Conservation (phyloP, 30 jellyfish, hydroid and myxozoan genomes). For the Cassiopea andromeda region DNA sequence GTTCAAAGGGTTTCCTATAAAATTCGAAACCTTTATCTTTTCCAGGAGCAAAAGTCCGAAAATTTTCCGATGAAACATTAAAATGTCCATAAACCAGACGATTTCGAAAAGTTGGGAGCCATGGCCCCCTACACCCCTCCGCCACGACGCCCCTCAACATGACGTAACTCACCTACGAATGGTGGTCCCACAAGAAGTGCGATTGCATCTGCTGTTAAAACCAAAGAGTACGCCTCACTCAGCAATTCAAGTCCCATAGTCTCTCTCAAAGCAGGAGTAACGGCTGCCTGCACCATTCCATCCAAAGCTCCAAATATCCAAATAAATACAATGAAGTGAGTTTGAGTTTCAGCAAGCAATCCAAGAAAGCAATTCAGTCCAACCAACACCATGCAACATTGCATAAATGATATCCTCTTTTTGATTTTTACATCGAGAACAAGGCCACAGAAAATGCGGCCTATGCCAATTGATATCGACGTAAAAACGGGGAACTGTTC, state of each 20-base stretch:
- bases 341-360: conserved; percentile 28
- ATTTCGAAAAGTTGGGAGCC: no score
- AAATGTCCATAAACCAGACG: no score
- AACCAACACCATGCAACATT: conserved; percentile 8
- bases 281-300: conserved; percentile 31
- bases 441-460: conserved; percentile 49
- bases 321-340: conserved; percentile 47
- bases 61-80: no score
- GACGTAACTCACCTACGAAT: conserved; percentile 28
- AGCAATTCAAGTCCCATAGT: conserved; percentile 5
- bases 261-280: conserved; percentile 15
- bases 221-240: conserved; percentile 35
- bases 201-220: conserved; percentile 10
- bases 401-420: conserved; percentile 22
- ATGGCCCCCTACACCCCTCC: no score
- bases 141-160: no score
- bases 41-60: no score
- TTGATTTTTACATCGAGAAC: conserved; percentile 25
- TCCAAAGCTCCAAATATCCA: conserved; percentile 42
- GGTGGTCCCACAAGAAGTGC: conserved; percentile 67
- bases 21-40: no score
- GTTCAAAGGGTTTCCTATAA: no score
- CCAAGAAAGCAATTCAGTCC: conserved; percentile 57
- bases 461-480: conserved; percentile 37
- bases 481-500: conserved; percentile 53